Evolutionary conservation across 2,888 invertebrate species (phyloP).

Genomic region (Hypselothyrea guttata): DNA sequence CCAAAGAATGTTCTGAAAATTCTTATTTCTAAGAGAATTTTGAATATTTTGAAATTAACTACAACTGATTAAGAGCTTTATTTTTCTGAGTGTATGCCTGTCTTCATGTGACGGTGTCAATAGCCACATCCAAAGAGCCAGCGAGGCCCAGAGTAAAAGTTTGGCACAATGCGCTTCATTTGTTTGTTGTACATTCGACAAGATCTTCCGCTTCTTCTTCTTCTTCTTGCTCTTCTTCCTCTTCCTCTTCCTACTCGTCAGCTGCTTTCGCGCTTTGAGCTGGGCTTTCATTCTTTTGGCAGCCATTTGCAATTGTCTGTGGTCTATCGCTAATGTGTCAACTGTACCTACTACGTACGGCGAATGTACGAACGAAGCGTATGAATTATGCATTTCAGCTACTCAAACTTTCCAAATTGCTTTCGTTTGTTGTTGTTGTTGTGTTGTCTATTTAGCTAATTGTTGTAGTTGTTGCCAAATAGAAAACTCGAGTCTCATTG

Average conservation of each 20-base stretch:
- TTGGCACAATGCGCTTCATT: conserved; percentile 73
- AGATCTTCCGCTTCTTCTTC: conserved; percentile 26
- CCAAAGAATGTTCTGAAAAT: too few species aligned
- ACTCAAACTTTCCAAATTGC: conserved; percentile 70
- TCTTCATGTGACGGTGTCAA: conserved; percentile 59
- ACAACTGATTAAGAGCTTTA: too few species aligned
- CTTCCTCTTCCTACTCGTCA: conserved; percentile 12
- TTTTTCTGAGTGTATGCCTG: conserved; percentile 21
- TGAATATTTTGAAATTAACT: too few species aligned
- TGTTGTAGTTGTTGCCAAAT: conserved; percentile 47
- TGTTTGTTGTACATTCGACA: conserved; percentile 68
- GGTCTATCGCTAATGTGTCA: conserved; percentile 63
- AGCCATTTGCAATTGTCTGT: conserved; percentile 64
- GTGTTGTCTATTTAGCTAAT: conserved; percentile 22
- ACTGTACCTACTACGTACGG: too few species aligned
- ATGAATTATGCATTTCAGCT: conserved; percentile 73
- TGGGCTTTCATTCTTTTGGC: conserved; percentile 44
- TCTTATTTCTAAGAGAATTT: too few species aligned
- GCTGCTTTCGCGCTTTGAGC: conserved; percentile 29
- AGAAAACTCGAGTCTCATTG: conserved; percentile 55
- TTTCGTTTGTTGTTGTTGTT: conserved; percentile 37
- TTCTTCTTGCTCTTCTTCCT: not conserved
- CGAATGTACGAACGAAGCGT: conserved; percentile 49
- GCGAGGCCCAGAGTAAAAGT: conserved; percentile 64
- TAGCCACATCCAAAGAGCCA: conserved; percentile 55